Conservation (phyloP, 2,113 vertebrate genomes). For the Poecile atricapillus region DNA sequence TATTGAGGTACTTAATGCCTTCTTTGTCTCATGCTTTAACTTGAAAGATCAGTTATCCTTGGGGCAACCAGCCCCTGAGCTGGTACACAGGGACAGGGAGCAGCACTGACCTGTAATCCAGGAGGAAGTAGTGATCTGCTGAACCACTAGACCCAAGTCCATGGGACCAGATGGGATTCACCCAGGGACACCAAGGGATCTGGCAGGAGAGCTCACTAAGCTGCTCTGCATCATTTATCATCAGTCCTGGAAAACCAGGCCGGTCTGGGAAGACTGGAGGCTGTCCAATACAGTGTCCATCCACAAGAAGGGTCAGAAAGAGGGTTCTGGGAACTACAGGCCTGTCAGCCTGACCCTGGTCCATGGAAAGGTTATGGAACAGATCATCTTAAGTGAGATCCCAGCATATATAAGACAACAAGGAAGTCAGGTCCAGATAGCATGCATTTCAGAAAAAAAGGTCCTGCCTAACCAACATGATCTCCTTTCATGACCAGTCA, state of each 20-base stretch:
- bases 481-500: not conserved
- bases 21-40: not conserved
- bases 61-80: not conserved
- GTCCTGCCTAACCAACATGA: not conserved
- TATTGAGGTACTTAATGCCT: not conserved
- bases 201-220: not conserved
- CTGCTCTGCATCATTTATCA: not conserved
- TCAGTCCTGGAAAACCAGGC: no score
- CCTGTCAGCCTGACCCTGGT: not conserved
- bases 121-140: not conserved
- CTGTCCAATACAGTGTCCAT: not conserved
- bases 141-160: not conserved
- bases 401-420: not conserved
- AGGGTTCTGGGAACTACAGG: not conserved
- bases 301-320: not conserved
- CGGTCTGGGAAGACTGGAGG: not conserved
- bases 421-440: not conserved
- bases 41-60: not conserved
- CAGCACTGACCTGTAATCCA: not conserved
- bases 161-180: not conserved
- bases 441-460: not conserved
- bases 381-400: not conserved
- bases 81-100: not conserved
- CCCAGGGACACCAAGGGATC: no score
- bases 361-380: not conserved